Evolutionary conservation across 2,888 invertebrate species (phyloP), one percentile per base, ranked within the genome.

Genomic region (Scrobipalpa costella): DNA sequence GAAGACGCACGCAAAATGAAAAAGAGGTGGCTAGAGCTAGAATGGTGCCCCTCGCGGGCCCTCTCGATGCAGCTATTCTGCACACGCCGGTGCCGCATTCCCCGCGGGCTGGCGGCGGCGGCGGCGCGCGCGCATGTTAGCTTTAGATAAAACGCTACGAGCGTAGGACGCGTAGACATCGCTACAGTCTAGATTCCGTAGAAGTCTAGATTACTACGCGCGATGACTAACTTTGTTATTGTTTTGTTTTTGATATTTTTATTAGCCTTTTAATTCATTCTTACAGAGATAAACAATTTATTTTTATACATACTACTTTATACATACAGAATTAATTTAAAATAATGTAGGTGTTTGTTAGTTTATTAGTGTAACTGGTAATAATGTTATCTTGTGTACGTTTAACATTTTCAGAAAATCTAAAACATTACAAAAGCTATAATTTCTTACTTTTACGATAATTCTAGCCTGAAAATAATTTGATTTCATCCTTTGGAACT

Each of bases 1-100:
- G 90, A 91, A 91, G 91, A 90, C 90, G 87, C 88, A 88, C 88
- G 86, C 90, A 86, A 88, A 88, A 89, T 88, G 83, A 85, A 89
- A 77, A 88, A 87, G 89, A 86, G 88, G 88, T 83, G 85, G 87
- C 86, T 85, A 88, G 87, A 86, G 83, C 86, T 86, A 88, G 87
- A 86, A 82, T 81, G 81, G 85, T 81, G 84, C 89, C 81, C 86
- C 87, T 81, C 79, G 80, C 79, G 85, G 83, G 82, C 80, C 84
- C 84, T 84, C 83, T 77, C 78, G 82, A 73, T 88, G 90, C 90
- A 89, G 79, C 77, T 73, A 74, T 71, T 84, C 83, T 84, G 85
- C 88, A 83, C 80, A 78, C 84, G 80, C 78, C 69, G 75, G 76
- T 74, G 73, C 75, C 76, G 74, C 76, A 71, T 65, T 69, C 69